These are phyloP conservation scores for Odontothrips loti DNA, from an alignment of 2,888 invertebrate species.

Conservation along the genomic window DNA sequence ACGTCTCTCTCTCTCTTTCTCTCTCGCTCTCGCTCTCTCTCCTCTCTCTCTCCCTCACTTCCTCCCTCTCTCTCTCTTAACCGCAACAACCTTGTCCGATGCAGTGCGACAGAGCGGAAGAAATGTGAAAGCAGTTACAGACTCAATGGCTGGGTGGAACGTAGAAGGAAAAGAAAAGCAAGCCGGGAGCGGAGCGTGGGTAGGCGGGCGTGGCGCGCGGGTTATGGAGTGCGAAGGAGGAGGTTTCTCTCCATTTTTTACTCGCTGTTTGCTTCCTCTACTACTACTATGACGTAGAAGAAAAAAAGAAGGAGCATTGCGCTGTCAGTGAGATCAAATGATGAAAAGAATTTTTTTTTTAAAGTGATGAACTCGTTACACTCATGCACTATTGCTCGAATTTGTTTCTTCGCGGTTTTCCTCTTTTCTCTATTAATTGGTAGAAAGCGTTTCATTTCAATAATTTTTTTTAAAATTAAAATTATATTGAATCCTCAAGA, in stretches of 20 bases:
- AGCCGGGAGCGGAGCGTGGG: neutral
- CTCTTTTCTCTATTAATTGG: too few species aligned
- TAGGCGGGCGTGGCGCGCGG: neutral
- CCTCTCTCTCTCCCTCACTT: neutral
- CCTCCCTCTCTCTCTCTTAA: neutral
- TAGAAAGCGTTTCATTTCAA: too few species aligned
- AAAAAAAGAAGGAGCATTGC: too few species aligned
- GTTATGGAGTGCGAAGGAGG: constrained; percentile 18
- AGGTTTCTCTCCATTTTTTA: neutral
- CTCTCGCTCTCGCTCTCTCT: neutral
- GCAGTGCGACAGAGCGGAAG: constrained; percentile 9
- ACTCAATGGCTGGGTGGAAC: neutral
- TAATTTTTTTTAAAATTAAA: too few species aligned
- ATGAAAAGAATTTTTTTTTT: too few species aligned
- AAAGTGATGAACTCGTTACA: too few species aligned
- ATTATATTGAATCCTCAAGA: too few species aligned
- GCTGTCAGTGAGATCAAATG: too few species aligned
- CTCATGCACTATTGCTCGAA: too few species aligned
- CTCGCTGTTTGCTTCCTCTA: too few species aligned
- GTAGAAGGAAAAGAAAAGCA: neutral
- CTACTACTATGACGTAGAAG: too few species aligned
- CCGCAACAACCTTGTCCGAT: constrained; percentile 25
- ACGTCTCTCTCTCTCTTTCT: neutral
- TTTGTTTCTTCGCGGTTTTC: too few species aligned
- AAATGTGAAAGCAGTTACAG: constrained; percentile 25